Base-by-base conservation (phyloP, 2,888 invertebrate species). In the Eupithecia abbreviata region DNA sequence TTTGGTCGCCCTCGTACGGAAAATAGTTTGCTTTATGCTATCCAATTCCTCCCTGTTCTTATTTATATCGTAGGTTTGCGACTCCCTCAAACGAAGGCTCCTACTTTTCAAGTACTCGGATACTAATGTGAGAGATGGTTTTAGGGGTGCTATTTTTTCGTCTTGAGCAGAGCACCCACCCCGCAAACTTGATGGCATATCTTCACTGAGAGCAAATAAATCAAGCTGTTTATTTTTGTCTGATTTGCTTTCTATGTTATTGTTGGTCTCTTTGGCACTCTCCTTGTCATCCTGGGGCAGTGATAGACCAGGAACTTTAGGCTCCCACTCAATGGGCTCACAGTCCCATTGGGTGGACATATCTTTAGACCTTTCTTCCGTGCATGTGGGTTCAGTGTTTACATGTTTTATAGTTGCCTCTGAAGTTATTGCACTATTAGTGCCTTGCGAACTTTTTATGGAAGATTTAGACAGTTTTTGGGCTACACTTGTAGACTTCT, bases 191-290 rank as follows among this genome's bases (percentile, higher is more conserved):
- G 90, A 88, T 13, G 93, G 94, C 94, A 95, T 95, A 84, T 94
- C 94, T 75, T 92, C 90, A 81, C 95, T 95, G 4, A 94, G 79
- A 12, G 94, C 94, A 90, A 95, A 95, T 68, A 95, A 84, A 82
- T 95, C 91, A 3, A 86, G 77, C 80, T 85, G 88, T 83, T 88
- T 92, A 78, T 80, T 89, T 80, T 89, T 90, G 41, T 90, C 90
- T 15, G 86, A 81, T 85, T 87, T 90, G 72, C 84, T 89, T 42
- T 86, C 85, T 73, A 77, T 76, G 75, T 86, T 85, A 76, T 85
- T 88, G 70, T 83, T 85, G 41, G 86, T 82, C 45, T 89, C 90
- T 82, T 88, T 90, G 6, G 80, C 78, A 80, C 84, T 90, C 55
- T 90, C 89, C 77, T 83, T 86, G 71, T 88, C 89, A 80, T 90